These are phyloP conservation scores for Oscheius sp. DNA, from an alignment of 1,140 invertebrate genomes.

Conservation along the genomic window DNA sequence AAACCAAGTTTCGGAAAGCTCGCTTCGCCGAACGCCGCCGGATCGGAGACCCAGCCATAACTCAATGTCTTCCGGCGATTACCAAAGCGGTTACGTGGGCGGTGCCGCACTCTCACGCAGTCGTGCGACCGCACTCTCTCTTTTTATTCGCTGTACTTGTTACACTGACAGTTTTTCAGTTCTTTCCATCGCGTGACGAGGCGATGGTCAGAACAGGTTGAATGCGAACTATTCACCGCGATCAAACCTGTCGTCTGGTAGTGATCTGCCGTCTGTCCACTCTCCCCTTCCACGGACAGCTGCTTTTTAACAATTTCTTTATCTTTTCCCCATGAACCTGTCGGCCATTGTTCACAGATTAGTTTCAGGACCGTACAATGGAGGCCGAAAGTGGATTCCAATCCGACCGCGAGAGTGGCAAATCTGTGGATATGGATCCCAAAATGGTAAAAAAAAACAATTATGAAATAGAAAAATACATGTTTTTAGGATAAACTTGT, in stretches of 20 bases:
- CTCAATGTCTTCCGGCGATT: no score
- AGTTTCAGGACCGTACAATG: neutral
- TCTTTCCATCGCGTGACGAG: no score
- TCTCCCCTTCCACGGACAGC: neutral
- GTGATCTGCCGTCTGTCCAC: neutral
- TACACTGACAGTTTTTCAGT: no score
- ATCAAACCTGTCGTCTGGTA: neutral
- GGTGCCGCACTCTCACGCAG: no score
- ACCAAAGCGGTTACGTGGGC: no score
- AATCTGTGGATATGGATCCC: neutral
- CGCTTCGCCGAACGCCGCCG: no score
- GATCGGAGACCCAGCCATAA: no score
- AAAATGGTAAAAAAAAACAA: neutral
- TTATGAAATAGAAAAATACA: neutral
- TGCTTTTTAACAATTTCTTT: no score
- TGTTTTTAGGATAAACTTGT: slow-evolving; percentile 8
- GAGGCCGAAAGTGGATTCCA: slow-evolving; percentile 7
- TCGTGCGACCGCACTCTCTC: no score
- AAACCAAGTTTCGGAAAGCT: no score
- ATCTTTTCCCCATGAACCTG: neutral
- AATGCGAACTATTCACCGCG: slow-evolving; percentile 10
- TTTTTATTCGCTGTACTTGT: no score
- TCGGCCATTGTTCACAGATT: neutral
- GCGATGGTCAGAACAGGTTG: slow-evolving; percentile 1
- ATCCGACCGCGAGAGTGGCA: neutral